phyloP scores from a whole-genome alignment of 2,113 vertebrate species.

The Dermatemys mawii region DNA sequence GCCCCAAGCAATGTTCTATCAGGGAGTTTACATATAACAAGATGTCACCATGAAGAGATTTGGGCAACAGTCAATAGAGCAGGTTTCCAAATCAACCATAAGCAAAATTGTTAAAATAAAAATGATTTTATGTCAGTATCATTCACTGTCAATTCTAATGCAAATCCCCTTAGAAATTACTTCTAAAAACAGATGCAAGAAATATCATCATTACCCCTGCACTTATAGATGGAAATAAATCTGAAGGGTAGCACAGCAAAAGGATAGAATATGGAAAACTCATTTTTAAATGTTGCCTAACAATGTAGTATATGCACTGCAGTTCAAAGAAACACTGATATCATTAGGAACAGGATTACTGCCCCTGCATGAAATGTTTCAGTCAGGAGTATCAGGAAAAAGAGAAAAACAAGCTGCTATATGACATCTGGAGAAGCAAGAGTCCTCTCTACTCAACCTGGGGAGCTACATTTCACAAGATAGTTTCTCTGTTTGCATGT shows the following conservation, averaged over 20 bases:
- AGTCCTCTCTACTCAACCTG: not conserved
- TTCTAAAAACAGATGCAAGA: not conserved
- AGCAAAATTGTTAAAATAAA: not conserved
- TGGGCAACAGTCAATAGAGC: not conserved
- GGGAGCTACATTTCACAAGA: not conserved
- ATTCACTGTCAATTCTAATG: not conserved
- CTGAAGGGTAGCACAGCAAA: not conserved
- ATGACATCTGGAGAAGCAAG: not conserved
- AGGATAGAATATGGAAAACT: not conserved
- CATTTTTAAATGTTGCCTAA: not conserved
- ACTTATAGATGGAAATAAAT: not conserved
- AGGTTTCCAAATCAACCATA: not conserved
- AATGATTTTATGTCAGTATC: not conserved
- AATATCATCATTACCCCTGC: not conserved
- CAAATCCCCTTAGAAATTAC: not conserved
- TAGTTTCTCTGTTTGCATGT: not conserved
- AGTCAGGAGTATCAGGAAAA: not conserved
- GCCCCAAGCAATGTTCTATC: not conserved
- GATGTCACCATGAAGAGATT: not conserved
- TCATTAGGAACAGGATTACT: not conserved
- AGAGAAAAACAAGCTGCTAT: not conserved
- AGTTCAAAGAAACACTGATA: not conserved
- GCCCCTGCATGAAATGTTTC: rapidly evolving
- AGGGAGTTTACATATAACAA: not conserved
- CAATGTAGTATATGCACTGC: not conserved